Percentiles rank a stretch among this genome's conserved stretches.
These are phyloP conservation scores for Platycnemis pennipes DNA, from an alignment of 2,888 invertebrate genomes.

Conservation along the genomic window DNA sequence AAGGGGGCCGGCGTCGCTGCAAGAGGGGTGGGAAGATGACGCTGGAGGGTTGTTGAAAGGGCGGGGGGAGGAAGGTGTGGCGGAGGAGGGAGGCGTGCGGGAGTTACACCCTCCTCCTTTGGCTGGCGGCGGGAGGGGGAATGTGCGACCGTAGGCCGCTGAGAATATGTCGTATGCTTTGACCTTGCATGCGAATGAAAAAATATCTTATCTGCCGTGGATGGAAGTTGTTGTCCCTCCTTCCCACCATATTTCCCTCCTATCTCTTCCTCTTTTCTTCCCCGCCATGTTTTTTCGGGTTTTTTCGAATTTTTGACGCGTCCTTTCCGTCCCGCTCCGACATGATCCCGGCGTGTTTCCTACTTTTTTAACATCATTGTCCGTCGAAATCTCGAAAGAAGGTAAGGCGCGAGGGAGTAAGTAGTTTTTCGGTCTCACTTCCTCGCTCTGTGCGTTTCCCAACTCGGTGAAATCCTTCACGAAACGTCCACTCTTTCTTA, in stretches of 20 bases:
- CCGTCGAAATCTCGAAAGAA: too few relatives aligned
- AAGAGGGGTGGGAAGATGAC: not conserved
- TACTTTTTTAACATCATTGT: too few relatives aligned
- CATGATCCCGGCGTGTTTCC: too few relatives aligned
- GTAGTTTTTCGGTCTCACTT: not conserved
- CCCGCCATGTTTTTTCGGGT: not conserved
- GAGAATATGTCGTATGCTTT: conserved; percentile 61
- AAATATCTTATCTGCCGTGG: conserved; percentile 41
- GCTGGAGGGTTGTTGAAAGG: not conserved
- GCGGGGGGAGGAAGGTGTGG: not conserved
- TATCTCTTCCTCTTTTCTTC: not conserved
- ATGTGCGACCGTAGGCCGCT: not conserved
- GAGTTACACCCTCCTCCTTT: too few relatives aligned
- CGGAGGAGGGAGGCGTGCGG: not conserved
- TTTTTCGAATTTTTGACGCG: too few relatives aligned
- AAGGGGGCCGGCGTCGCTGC: not conserved
- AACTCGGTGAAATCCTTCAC: not conserved
- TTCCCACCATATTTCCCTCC: not conserved
- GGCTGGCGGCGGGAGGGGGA: too few relatives aligned
- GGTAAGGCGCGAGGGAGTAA: too few relatives aligned
- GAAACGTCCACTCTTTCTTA: too few relatives aligned
- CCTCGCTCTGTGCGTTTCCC: not conserved
- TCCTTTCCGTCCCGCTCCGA: too few relatives aligned
- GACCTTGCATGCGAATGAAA: conserved; percentile 60
- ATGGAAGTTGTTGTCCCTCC: conserved; percentile 15